Evolutionary conservation across 2,797 vertebrate species (phyloP), one percentile per base, ranked within the genome.

Genomic region (Protonibea diacanthus): DNA sequence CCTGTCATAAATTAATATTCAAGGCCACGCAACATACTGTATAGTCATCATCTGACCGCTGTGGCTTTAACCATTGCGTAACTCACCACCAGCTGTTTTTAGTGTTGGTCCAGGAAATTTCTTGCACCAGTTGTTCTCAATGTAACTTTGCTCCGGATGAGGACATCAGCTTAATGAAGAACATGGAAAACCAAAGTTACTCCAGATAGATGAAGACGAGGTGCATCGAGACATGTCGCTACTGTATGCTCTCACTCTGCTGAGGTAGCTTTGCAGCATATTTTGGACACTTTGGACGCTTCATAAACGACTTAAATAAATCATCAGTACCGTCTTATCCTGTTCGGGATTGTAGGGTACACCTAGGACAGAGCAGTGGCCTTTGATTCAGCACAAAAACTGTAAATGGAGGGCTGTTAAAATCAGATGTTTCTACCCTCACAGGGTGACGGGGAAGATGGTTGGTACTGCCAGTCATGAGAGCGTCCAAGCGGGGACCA

Each of bases 401-500:
- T 40, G 18, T 44, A 14, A 18, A 47, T 21, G n/a, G 9, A 13
- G 27, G 8, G 2, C 10, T 55, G 9, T 1, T 56, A 53, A 53
- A 48, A n/a, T 33, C 1, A 59, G 20, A 11, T 20, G 33, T 53
- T 6, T 58, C 17, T 73, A 13, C 25, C 3, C 20, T 58, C 52
- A 78, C 87, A 96, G 97, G 14, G 97, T 98, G 76, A 98, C 97
- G 0, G 97, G 97, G 65, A 98, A 98, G 93, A 97, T 97, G 97
- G 97, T 97, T 42, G 97, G 96, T 23, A 98, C 97, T 0, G 95
- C 97, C 61, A 98, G 97, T 91, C 97, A 98, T 5, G 97, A 98
- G 90, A 96, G 96, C 5, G 94, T 97, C n/a, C 96, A 97, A 89
- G 96, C 92, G 2, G 97, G 97, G 20, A 98, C 97, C 86, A 98